phyloP scores from a whole-genome alignment of 2,888 invertebrate genomes.

The Molorchus minor region DNA sequence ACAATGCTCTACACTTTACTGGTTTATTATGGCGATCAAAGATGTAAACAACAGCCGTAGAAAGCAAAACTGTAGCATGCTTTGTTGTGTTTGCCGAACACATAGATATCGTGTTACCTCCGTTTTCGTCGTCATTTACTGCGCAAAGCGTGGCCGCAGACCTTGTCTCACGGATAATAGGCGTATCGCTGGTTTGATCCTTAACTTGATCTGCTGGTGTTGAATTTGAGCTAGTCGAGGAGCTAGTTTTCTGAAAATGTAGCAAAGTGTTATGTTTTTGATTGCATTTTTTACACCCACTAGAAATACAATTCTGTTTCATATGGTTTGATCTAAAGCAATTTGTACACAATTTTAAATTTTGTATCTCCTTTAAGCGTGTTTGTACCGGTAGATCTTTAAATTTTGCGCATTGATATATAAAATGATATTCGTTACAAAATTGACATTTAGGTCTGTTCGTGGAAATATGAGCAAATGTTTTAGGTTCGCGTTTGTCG shows the following conservation, averaged over 20 bases:
- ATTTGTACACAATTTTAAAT: conserved; percentile 26
- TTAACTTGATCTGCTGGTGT: neutral
- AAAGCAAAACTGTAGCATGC: conserved; percentile 7
- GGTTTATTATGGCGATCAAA: conserved; percentile 9
- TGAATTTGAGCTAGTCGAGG: neutral
- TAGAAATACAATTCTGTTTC: conserved; percentile 11
- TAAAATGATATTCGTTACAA: conserved; percentile 22
- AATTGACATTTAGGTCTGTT: conserved; percentile 3
- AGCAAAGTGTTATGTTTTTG: conserved; percentile 29
- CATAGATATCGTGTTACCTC: neutral
- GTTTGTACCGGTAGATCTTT: conserved; percentile 15
- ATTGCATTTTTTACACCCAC: conserved; percentile 25
- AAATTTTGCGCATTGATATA: conserved; percentile 25
- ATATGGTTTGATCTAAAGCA: conserved; percentile 27
- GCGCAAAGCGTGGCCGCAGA: neutral
- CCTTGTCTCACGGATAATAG: neutral
- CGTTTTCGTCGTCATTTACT: neutral
- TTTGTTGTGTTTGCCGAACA: neutral
- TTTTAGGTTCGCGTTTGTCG: neutral
- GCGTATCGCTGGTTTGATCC: neutral
- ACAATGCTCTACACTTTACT: conserved; percentile 24
- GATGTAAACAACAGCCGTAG: conserved; percentile 23
- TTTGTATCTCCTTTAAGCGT: conserved; percentile 14
- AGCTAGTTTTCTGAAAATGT: conserved; percentile 9
- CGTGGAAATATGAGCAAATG: conserved; percentile 2